Evolutionary conservation across 2,888 invertebrate genomes (phyloP).

Genomic region (Arge pagana): DNA sequence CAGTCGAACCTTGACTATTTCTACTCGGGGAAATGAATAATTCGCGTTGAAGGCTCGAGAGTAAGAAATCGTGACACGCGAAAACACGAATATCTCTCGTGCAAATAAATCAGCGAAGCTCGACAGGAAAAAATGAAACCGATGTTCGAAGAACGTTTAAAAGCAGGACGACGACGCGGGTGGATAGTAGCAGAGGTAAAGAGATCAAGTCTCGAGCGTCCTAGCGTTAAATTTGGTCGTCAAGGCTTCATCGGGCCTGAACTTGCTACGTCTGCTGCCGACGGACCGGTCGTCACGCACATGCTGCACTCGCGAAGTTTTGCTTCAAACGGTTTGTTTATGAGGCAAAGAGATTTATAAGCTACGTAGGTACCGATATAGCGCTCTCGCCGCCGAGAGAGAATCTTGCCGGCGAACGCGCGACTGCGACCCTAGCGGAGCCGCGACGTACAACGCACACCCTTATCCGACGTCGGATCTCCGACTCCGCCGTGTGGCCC

Average conservation of each 20-base stretch:
- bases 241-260: conserved; percentile 35
- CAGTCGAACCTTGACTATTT: too few relatives aligned
- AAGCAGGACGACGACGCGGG: not conserved
- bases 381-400: conserved; percentile 26
- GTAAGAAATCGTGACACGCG: too few relatives aligned
- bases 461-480: not conserved
- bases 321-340: conserved; percentile 55
- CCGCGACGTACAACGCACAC: too few relatives aligned
- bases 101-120: too few relatives aligned
- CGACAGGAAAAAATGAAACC: too few relatives aligned
- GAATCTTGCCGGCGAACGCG: too few relatives aligned
- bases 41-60: too few relatives aligned
- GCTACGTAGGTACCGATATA: conserved; percentile 39
- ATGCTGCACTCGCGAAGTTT: conserved; percentile 42
- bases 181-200: not conserved
- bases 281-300: conserved; percentile 49
- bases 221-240: conserved; percentile 48
- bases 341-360: conserved; percentile 50
- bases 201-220: conserved; percentile 7
- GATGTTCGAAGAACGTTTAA: not conserved
- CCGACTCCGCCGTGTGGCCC: too few relatives aligned
- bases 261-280: conserved; percentile 22
- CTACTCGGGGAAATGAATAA: too few relatives aligned
- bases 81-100: too few relatives aligned
- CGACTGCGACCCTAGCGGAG: too few relatives aligned